Conservation (phyloP, 1,140 invertebrate species). For the Drosophila kikkawai region DNA sequence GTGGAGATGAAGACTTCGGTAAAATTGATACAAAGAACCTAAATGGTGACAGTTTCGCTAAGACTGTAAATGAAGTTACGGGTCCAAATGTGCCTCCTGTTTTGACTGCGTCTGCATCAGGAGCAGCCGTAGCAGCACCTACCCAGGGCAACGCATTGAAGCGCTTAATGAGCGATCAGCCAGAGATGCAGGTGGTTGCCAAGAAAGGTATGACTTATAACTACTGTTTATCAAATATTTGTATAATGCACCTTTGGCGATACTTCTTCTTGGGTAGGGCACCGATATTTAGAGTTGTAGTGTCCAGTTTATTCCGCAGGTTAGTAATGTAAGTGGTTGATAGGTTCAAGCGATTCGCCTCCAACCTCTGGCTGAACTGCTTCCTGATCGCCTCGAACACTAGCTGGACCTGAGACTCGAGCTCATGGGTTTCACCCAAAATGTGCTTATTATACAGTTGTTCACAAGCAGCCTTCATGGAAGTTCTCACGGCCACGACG, state of each 20-base stretch:
- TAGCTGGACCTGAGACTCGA: neutral
- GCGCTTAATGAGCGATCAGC: slow-evolving; percentile 25
- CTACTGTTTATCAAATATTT: neutral
- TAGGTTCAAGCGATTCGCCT: neutral
- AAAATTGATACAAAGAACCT: slow-evolving; percentile 42
- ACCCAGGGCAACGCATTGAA: slow-evolving; percentile 40
- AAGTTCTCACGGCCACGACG: neutral
- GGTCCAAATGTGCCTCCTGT: neutral
- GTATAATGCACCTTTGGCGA: neutral
- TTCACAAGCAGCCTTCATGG: neutral
- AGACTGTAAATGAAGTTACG: neutral
- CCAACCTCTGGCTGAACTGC: neutral
- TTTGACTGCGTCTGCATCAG: neutral
- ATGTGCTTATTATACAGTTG: neutral
- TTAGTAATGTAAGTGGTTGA: neutral
- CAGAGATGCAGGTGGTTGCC: neutral
- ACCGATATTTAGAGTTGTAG: neutral
- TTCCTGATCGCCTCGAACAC: neutral
- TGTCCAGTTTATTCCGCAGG: neutral
- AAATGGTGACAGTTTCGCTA: slow-evolving; percentile 29
- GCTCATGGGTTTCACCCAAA: neutral
- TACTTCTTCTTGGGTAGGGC: neutral
- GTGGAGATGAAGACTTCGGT: slow-evolving; percentile 86
- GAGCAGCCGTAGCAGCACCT: neutral
- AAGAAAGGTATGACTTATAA: slow-evolving; percentile 51